Conservation (phyloP, 2,797 vertebrate species). For the Phaenicophaeus curvirostris region DNA sequence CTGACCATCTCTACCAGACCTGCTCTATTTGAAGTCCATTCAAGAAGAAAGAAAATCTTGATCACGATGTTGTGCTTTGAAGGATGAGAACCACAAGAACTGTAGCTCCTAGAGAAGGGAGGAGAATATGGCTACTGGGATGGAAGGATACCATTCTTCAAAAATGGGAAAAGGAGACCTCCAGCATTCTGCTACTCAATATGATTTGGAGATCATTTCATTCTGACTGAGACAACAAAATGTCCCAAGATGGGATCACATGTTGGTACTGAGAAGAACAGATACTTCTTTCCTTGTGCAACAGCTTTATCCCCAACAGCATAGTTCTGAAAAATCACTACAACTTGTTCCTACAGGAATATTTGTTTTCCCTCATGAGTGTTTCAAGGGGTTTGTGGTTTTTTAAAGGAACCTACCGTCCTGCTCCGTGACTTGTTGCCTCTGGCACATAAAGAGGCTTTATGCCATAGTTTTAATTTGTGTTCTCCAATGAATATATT, state of each 20-base stretch:
- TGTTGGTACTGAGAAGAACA: neutral
- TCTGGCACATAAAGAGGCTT: conserved; percentile 15
- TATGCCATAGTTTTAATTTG: conserved; percentile 20
- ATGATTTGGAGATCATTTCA: neutral
- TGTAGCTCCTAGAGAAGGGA: neutral
- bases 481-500: conserved; percentile 36
- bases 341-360: neutral
- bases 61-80: neutral
- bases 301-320: neutral
- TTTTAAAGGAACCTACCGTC: neutral
- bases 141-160: neutral
- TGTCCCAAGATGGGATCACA: neutral
- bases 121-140: neutral
- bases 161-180: neutral
- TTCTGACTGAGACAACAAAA: neutral
- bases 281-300: neutral
- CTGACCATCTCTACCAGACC: neutral
- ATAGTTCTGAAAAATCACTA: neutral
- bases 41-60: neutral
- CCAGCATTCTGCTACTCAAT: rapidly evolving
- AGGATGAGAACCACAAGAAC: neutral
- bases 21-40: neutral
- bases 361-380: neutral
- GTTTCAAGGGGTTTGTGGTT: neutral
- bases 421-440: neutral